phyloP scores from a whole-genome alignment of 2,888 invertebrate genomes.

The Harmothoe impar region DNA sequence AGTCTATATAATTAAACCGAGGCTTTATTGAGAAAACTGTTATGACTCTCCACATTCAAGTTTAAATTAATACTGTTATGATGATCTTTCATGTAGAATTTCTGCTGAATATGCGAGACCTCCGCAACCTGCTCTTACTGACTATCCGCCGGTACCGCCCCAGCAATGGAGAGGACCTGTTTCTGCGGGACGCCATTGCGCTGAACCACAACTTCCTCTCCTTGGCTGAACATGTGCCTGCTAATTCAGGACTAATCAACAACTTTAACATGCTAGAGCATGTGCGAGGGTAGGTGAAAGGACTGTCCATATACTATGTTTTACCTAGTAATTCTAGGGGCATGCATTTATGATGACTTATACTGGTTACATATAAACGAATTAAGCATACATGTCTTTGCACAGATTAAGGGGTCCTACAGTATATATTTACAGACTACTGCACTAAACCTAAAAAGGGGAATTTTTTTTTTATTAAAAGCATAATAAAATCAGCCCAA shows the following conservation, averaged over 20 bases:
- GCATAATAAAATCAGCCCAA: too few relatives aligned
- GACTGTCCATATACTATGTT: neutral
- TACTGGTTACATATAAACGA: too few relatives aligned
- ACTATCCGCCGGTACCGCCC: conserved; percentile 41
- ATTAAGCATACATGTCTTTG: too few relatives aligned
- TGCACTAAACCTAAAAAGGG: too few relatives aligned
- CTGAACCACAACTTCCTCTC: conserved; percentile 55
- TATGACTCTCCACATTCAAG: too few relatives aligned
- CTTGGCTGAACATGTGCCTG: conserved; percentile 31
- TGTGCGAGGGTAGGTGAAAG: neutral
- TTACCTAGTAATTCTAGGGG: neutral
- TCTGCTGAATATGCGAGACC: conserved; percentile 34
- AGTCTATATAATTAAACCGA: too few relatives aligned
- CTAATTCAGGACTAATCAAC: neutral
- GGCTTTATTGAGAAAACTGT: too few relatives aligned
- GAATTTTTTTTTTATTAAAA: too few relatives aligned
- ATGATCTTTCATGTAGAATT: neutral
- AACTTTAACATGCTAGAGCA: conserved; percentile 61
- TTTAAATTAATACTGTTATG: too few relatives aligned
- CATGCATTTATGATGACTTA: neutral
- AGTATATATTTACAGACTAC: too few relatives aligned
- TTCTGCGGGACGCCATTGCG: conserved; percentile 27
- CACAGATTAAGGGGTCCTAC: too few relatives aligned
- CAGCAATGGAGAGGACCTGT: neutral
- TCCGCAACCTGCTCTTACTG: conserved; percentile 22